phyloP scores from a whole-genome alignment of 1,140 invertebrate species.

The Panulirus ornatus region DNA sequence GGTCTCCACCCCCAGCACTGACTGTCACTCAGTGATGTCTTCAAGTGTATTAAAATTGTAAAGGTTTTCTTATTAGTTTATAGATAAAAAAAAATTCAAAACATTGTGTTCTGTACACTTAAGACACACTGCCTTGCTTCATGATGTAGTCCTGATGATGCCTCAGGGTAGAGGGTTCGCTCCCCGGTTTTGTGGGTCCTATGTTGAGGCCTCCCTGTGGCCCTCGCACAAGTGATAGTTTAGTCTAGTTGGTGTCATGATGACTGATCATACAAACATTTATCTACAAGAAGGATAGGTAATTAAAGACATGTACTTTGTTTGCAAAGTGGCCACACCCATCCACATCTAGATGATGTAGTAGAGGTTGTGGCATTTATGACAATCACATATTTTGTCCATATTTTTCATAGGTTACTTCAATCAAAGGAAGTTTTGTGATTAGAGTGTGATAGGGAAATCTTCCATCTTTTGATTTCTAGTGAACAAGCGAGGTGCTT shows the following conservation, averaged over 20 bases:
- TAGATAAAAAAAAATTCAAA: not conserved
- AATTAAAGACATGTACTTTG: not conserved
- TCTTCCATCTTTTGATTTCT: conserved; percentile 38
- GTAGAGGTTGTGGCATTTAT: conserved; percentile 65
- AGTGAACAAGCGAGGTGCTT: conserved; percentile 47
- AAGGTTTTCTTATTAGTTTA: not conserved
- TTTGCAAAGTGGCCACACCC: conserved; percentile 60
- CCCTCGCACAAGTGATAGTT: conserved; percentile 61
- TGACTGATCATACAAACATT: not conserved
- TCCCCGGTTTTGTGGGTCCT: conserved; percentile 71
- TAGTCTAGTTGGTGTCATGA: conserved; percentile 44
- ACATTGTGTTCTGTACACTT: conserved; percentile 30
- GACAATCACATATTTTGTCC: conserved; percentile 58
- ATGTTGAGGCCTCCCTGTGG: conserved; percentile 47
- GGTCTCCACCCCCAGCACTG: conserved; percentile 66
- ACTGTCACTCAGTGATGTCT: conserved; percentile 58
- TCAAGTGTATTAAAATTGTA: conserved; percentile 34
- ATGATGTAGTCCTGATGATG: conserved; percentile 56
- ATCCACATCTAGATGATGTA: conserved; percentile 61
- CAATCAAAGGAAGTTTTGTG: conserved; percentile 49
- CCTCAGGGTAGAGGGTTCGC: conserved; percentile 71
- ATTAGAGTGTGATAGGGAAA: conserved; percentile 50
- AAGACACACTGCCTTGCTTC: conserved; percentile 61
- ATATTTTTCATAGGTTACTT: conserved; percentile 47
- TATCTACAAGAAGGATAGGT: conserved; percentile 22